Evolutionary conservation across 2,113 vertebrate genomes (phyloP).

Genomic region (Procavia capensis): DNA sequence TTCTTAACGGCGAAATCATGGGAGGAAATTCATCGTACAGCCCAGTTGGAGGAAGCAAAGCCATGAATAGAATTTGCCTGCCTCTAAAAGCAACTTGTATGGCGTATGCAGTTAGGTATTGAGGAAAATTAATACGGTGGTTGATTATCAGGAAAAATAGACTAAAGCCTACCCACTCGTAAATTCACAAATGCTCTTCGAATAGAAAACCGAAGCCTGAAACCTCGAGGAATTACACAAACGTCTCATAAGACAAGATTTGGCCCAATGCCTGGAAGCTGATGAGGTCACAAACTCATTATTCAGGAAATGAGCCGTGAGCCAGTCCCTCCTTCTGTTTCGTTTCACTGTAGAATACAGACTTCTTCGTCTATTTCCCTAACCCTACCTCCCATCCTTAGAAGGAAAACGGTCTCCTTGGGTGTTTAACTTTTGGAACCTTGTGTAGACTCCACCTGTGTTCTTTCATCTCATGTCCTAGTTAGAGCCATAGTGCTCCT

Average conservation of each 20-base stretch:
- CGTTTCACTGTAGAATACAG: background rate
- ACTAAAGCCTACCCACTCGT: slow-evolving; percentile 2
- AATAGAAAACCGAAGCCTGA: slow-evolving; percentile 50
- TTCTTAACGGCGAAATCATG: background rate
- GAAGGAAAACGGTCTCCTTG: background rate
- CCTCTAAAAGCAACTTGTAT: background rate
- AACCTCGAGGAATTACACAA: slow-evolving; percentile 65
- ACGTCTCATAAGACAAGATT: slow-evolving; percentile 47
- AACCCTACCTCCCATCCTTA: background rate
- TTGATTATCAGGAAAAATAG: slow-evolving; percentile 6
- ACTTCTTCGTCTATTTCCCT: background rate
- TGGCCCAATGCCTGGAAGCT: slow-evolving; percentile 65
- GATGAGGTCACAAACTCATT: slow-evolving; percentile 70
- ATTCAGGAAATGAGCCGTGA: slow-evolving; percentile 13
- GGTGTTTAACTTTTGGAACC: slow-evolving; percentile 1
- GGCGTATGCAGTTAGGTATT: background rate
- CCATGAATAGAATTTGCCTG: slow-evolving; percentile 8
- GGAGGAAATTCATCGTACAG: background rate
- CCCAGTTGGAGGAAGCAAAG: background rate
- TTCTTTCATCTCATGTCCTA: background rate
- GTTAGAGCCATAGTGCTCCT: background rate
- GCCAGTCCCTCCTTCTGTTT: background rate
- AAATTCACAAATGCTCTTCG: slow-evolving; percentile 40
- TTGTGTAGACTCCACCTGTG: background rate
- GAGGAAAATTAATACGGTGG: background rate